Percentiles rank a stretch among this genome's conserved stretches.
These are phyloP conservation scores for Corythucha ciliata DNA, from an alignment of 2,888 invertebrate species.

Conservation along the genomic window DNA sequence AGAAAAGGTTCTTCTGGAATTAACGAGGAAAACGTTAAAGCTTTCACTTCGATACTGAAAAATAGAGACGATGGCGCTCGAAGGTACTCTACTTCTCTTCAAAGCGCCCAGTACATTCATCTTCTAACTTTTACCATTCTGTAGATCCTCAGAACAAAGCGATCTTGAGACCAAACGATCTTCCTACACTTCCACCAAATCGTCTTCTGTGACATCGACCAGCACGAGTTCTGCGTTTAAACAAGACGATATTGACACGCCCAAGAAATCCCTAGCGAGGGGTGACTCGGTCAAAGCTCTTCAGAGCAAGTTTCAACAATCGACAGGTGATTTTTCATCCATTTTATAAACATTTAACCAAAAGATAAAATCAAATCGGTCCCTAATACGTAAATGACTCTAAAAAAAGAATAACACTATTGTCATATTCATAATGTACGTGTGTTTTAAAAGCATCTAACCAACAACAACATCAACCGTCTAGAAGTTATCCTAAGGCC, in stretches of 20 bases:
- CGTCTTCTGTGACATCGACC: constrained; percentile 9
- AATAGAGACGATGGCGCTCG: constrained; percentile 18
- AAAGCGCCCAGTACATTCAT: too few species aligned
- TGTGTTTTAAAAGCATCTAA: constrained; percentile 28
- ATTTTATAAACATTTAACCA: background rate
- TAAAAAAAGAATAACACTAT: constrained; percentile 16
- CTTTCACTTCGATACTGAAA: constrained; percentile 25
- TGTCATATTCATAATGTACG: too few species aligned
- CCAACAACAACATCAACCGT: too few species aligned
- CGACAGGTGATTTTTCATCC: constrained; percentile 44
- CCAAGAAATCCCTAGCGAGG: constrained; percentile 31
- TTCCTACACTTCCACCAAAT: background rate
- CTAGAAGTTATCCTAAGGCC: constrained; percentile 59
- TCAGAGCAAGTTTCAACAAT: constrained; percentile 69
- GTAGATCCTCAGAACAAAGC: too few species aligned
- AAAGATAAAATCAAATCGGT: background rate
- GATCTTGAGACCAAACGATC: background rate
- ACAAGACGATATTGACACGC: constrained; percentile 26
- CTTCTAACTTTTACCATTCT: too few species aligned
- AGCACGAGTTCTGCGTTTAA: background rate
- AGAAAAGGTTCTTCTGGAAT: constrained; percentile 23
- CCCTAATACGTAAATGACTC: background rate
- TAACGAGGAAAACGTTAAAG: constrained; percentile 29
- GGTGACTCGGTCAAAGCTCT: constrained; percentile 65
- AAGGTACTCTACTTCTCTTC: too few species aligned